Evolutionary conservation across 2,888 invertebrate genomes (phyloP), one percentile per base, ranked within the genome.

Genomic region (Homarus gammarus): DNA sequence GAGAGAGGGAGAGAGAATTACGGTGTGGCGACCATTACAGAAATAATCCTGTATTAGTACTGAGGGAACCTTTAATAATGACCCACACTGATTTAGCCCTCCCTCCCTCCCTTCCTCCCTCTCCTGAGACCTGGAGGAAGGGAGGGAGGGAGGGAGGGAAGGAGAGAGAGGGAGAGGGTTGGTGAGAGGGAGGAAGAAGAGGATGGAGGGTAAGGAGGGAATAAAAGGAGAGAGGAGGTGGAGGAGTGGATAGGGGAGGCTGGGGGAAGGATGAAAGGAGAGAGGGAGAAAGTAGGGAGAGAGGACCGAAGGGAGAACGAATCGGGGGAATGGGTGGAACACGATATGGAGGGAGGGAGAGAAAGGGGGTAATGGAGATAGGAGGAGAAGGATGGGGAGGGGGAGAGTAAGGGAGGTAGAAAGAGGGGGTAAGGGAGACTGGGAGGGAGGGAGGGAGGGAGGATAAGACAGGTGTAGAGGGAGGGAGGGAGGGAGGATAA

Each of bases 1-100:
- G 61, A 27, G 27, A 61, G 56, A 56, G 56, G 18, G 56, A 56
- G 56, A 73, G 73, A 73, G 73, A 73, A 40, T 38, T 38, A 73
- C 38, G 38, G 38, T n/a, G 73, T 18, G 56, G 22, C 15, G 18
- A 18, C 56, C 56, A 56, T 22, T 56, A 2, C 2, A 18, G 22
- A 22, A 8, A 56, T 44, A 18, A 22, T 8, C 56, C 22, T 18
- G 56, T 18, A 56, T 56, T 56, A 56, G 18, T 18, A 22, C 18
- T 2, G 22, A 2, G 2, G 22, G 56, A 18, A 8, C 6, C 56
- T 5, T 3, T 22, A 56, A 56, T 0, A 56, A 12, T 18, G 18
- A 22, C 22, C 56, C 15, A 22, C 18, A 56, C 56, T 18, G 44
- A 44, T 44, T 44, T 44, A n/a, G n/a, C n/a, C n/a, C n/a, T n/a